phyloP scores from a whole-genome alignment of 2,797 vertebrate genomes.

The Todus mexicanus region DNA sequence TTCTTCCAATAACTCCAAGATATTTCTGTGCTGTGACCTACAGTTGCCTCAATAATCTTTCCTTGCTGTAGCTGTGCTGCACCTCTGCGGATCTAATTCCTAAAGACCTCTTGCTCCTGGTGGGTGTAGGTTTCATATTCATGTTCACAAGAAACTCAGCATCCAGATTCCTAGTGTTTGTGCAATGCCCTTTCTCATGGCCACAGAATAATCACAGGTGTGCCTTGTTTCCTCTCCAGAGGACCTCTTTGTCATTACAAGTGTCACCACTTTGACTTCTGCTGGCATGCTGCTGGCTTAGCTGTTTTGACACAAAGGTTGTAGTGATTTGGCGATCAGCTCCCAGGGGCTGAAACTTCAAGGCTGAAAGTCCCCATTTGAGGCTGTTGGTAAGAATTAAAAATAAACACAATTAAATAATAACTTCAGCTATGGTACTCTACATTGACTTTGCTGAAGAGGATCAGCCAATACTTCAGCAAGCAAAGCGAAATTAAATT shows the following conservation, averaged over 20 bases:
- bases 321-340: not conserved
- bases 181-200: not conserved
- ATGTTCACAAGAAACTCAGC: not conserved
- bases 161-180: not conserved
- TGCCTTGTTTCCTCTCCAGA: not conserved
- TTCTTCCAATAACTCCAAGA: not conserved
- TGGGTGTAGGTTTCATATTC: not conserved
- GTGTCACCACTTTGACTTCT: not conserved
- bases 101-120: not conserved
- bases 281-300: not conserved
- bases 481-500: conserved; percentile 32
- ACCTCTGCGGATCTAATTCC: not conserved
- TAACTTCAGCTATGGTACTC: not conserved
- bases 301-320: not conserved
- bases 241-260: not conserved
- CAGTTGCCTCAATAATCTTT: not conserved
- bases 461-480: not conserved
- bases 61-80: not conserved
- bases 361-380: not conserved
- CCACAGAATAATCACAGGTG: not conserved
- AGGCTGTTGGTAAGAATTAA: not conserved
- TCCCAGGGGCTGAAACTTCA: not conserved
- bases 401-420: not conserved
- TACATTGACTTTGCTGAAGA: not conserved
- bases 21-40: not conserved